Base-by-base conservation (phyloP, 2,113 vertebrate species). In the Addax nasomaculatus region DNA sequence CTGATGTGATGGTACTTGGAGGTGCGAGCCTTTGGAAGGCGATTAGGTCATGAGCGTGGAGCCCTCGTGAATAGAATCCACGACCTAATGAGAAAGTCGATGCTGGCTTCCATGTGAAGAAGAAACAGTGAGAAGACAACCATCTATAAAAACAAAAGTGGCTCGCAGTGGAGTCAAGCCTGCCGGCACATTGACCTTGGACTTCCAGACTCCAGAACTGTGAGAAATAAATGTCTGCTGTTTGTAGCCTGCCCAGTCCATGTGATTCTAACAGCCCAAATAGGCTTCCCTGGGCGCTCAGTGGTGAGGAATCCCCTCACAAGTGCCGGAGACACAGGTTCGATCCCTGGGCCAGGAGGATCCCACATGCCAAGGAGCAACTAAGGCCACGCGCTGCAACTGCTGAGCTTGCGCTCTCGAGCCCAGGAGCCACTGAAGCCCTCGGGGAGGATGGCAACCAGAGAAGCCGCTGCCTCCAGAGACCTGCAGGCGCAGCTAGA, bases 371-470 rank as follows among this genome's bases (percentile, higher is more conserved):
- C 70, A 7, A 27, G 23, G 39, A 76, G 70, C 36, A 27, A 7
- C 36, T 14, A 13, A 43, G 36, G 21, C 36, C 23, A 1, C 0
- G 36, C 6, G 6, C 21, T 17, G 2, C 39, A 43, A 7, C 39
- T 3, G 7, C 70, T 27, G 70, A 43, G 23, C 39, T 0, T 7
- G 39, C 0, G 23, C 39, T 43, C 70, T 27, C 3, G 23, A 4
- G 12, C 39, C 70, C 23, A 7, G 23, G 70, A 43, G 39, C 39
- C 39, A 13, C 12, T 2, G 70, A 27, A 15, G 23, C 12, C 70
- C 39, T 43, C 6, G 12, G 2, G 70, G 39, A 39, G 12, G 0
- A 23, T 10, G 0, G 19, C 67, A 70, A 5, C n/a, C 7, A 25
- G 70, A 27, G 23, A 27, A 7, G 70, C 36, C 36, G 1, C 70